A percentile compares a stretch with the other conserved stretches of the same genome.
phyloP scores from a whole-genome alignment of 2,797 vertebrate species.

The Propithecus deckenii region DNA sequence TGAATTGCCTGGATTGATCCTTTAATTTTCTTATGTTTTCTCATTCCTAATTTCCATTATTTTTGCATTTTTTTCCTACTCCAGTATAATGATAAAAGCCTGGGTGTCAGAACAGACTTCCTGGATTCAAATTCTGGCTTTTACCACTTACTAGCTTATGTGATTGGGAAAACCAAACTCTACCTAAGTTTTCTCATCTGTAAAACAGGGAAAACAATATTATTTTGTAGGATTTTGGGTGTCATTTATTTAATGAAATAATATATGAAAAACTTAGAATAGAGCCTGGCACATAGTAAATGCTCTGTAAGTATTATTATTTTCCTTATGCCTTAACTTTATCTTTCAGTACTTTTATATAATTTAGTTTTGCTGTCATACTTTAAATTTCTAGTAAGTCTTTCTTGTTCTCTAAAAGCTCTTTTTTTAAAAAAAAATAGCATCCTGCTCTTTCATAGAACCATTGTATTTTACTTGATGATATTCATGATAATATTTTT shows the following conservation, averaged over 20 bases:
- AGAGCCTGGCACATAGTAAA: constrained; percentile 13
- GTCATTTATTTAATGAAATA: constrained; percentile 1
- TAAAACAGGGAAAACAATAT: constrained; percentile 6
- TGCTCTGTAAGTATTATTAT: constrained; percentile 5
- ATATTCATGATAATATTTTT: constrained; percentile 17
- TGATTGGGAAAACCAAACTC: constrained; percentile 43
- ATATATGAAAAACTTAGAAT: constrained; percentile 45
- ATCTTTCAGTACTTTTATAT: constrained; percentile 14
- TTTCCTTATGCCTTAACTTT: constrained; percentile 21
- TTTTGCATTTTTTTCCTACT: neutral
- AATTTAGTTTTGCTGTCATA: constrained; percentile 36
- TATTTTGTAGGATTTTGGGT: neutral
- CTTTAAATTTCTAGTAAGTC: constrained; percentile 46
- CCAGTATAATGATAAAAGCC: neutral
- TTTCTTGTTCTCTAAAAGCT: constrained; percentile 22
- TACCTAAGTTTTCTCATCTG: constrained; percentile 33
- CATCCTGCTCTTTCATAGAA: neutral
- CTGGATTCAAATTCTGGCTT: constrained; percentile 26
- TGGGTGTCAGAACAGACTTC: constrained; percentile 34
- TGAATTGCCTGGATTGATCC: neutral
- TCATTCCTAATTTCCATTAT: constrained; percentile 21
- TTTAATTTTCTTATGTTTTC: constrained; percentile 33
- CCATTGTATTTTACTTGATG: neutral
- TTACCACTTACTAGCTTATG: constrained; percentile 11
- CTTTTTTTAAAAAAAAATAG: neutral